Evolutionary conservation across 2,113 vertebrate genomes (phyloP).

Genomic region (Hirundichthys speculiger): DNA sequence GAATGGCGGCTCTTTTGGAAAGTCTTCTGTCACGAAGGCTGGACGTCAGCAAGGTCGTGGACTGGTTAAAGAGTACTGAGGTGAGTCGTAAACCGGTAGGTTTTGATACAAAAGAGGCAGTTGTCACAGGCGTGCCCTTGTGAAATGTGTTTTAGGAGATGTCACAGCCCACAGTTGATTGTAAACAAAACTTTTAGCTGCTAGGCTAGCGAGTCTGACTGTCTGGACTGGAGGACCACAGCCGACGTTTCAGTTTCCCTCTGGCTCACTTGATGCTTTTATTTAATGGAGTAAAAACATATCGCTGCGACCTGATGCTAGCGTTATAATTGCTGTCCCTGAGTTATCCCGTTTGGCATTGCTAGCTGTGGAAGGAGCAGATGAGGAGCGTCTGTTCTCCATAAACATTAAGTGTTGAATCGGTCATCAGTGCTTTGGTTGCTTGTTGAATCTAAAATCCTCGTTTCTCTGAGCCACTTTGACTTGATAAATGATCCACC

Average conservation of each 20-base stretch:
- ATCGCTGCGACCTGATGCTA: rapidly evolving
- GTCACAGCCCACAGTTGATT: conserved; percentile 52
- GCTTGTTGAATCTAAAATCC: too few species aligned
- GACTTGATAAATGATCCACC: background rate
- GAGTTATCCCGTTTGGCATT: too few species aligned
- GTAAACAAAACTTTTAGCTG: conserved; percentile 80
- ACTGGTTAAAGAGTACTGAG: conserved; percentile 79
- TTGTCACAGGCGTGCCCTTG: rapidly evolving
- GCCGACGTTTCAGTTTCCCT: background rate
- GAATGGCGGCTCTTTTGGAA: conserved; percentile 97
- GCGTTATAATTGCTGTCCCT: background rate
- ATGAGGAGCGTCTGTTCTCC: too few species aligned
- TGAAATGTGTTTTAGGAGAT: conserved; percentile 12
- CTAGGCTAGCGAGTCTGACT: conserved; percentile 41
- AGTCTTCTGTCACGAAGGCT: conserved; percentile 85
- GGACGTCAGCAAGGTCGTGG: conserved; percentile 76
- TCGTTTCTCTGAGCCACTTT: background rate
- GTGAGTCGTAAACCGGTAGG: conserved; percentile 31
- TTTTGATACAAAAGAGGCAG: rapidly evolving
- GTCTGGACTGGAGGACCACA: background rate
- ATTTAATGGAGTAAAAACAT: too few species aligned
- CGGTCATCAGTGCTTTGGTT: too few species aligned
- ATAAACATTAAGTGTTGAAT: too few species aligned
- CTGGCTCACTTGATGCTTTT: too few species aligned
- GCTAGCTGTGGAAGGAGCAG: too few species aligned